Evolutionary conservation across 2,797 vertebrate genomes (phyloP).

Genomic region (Nannoperca australis): DNA sequence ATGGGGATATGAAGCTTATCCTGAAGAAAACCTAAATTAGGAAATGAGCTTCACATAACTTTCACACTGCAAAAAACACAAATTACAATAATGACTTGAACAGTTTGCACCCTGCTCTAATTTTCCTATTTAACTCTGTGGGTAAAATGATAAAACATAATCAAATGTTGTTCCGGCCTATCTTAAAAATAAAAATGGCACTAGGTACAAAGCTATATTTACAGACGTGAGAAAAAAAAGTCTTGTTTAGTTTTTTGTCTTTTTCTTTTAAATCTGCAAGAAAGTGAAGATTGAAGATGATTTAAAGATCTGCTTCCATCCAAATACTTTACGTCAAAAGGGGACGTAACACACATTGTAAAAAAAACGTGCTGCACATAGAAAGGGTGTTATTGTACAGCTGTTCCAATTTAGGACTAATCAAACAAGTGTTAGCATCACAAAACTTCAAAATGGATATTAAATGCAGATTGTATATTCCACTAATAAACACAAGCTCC

Average conservation of each 20-base stretch:
- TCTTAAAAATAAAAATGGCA: conserved; percentile 40
- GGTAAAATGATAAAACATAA: conserved; percentile 43
- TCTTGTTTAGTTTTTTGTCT: neutral
- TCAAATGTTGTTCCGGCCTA: conserved; percentile 31
- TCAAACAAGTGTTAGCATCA: conserved; percentile 25
- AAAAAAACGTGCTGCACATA: conserved; percentile 23
- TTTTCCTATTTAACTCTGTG: conserved; percentile 53
- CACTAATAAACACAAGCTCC: neutral
- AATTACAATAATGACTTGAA: conserved; percentile 45
- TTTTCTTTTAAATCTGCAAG: conserved; percentile 10
- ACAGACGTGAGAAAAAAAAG: conserved; percentile 5
- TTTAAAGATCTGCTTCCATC: conserved; percentile 31
- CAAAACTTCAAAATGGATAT: conserved; percentile 13
- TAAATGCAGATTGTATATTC: neutral
- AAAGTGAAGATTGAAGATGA: conserved; percentile 37
- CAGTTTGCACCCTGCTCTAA: conserved; percentile 28
- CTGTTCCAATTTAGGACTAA: conserved; percentile 42
- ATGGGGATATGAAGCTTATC: conserved; percentile 40
- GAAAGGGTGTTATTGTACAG: conserved; percentile 37
- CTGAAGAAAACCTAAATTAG: conserved; percentile 44
- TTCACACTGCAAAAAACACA: conserved; percentile 18
- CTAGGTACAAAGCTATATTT: conserved; percentile 12
- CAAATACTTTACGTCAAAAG: conserved; percentile 37
- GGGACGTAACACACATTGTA: conserved; percentile 1
- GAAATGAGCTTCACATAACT: conserved; percentile 47